phyloP scores from a whole-genome alignment of 2,797 vertebrate species.

The Smutsia temminckii region DNA sequence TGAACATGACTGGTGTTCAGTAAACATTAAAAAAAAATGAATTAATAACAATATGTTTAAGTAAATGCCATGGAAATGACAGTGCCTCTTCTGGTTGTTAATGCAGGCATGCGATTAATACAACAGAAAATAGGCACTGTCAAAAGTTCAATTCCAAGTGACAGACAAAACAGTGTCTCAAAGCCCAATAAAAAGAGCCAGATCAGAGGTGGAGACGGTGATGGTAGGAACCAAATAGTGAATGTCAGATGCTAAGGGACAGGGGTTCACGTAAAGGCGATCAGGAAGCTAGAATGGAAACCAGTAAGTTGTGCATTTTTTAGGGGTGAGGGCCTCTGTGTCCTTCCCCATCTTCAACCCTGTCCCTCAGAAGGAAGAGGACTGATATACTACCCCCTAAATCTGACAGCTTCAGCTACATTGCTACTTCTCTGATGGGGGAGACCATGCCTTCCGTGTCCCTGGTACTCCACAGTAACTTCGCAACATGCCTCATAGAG shows the following conservation, averaged over 20 bases:
- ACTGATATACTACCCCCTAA: not conserved
- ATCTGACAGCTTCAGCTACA: not conserved
- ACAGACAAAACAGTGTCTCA: not conserved
- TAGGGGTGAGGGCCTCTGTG: not conserved
- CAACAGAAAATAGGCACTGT: not conserved
- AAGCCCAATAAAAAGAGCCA: not conserved
- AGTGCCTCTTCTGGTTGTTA: not conserved
- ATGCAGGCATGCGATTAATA: not conserved
- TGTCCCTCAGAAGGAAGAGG: not conserved
- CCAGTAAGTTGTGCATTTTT: fast-evolving
- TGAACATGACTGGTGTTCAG: not conserved
- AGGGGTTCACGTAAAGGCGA: not conserved
- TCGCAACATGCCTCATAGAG: not conserved
- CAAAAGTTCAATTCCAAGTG: not conserved
- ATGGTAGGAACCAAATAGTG: not conserved
- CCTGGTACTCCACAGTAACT: not conserved
- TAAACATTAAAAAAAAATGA: not conserved
- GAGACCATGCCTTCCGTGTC: not conserved
- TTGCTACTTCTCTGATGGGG: not conserved
- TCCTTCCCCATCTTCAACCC: not conserved
- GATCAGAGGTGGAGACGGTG: not conserved
- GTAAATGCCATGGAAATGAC: not conserved
- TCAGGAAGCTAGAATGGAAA: not conserved
- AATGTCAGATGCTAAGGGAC: not conserved
- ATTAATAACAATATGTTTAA: not conserved